Evolutionary conservation across 2,797 vertebrate genomes (phyloP), one percentile per base, ranked within the genome.

Genomic region (Channallabes apus): DNA sequence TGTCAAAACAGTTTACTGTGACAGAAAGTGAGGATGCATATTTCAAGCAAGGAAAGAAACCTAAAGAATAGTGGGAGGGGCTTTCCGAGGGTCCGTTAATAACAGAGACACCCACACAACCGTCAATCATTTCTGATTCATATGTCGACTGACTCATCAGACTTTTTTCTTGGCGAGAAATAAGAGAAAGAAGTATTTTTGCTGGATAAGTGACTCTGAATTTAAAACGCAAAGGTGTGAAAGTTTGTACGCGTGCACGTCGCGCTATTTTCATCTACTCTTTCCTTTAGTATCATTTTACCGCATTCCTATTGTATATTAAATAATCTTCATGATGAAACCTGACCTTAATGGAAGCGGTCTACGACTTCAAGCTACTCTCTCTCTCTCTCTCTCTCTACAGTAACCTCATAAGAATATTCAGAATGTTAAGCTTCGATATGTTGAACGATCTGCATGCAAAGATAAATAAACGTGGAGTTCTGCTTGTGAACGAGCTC

Each of bases 361-460:
- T 29, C 27, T 61, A 17, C n/a, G 22, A 12, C 51, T 59, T 46
- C 51, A 24, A 56, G 62, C 62, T 29, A 14, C 80, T 32, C 5
- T 41, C 54, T 77, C 61, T 86, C 72, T 79, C 32, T 32, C 32
- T 32, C 32, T 32, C 76, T 65, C 27, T 84, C 72, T 41, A 80
- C 54, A 22, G 27, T 73, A 54, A 22, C 24, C 41, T 71, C 76
- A 68, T 18, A 27, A 64, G 77, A 54, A 58, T 59, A 51, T 46
- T 8, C 29, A 61, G n/a, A 51, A 22, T 5, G 24, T 51, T 80
- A 27, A 80, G 59, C 84, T 61, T 46, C 11, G 29, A 58, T 69
- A 22, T 24, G 35, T 83, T 38, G 46, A 67, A 68, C 80, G 51
- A 80, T 85, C 62, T 68, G 29, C 76, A 80, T 83, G 62, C 46